These are phyloP conservation scores for Ochotona princeps DNA, from an alignment of 2,113 vertebrate species.

Conservation along the genomic window DNA sequence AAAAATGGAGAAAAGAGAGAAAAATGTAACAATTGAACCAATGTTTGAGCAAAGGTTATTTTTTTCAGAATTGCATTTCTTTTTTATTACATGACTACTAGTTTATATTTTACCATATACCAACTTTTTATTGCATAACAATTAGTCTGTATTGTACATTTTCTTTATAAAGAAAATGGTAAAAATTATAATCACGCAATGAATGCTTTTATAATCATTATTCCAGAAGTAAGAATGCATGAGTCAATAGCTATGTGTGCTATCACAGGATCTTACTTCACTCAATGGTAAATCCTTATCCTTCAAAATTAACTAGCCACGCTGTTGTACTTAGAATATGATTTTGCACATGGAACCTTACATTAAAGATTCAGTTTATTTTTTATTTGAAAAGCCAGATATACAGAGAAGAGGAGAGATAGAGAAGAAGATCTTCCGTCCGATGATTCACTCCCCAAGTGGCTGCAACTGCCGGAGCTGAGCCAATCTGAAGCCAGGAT, in stretches of 20 bases:
- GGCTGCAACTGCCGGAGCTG: too few species aligned
- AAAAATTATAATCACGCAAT: slow-evolving; percentile 77
- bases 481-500: too few species aligned
- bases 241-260: slow-evolving; percentile 78
- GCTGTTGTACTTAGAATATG: background rate
- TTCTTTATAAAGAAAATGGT: slow-evolving; percentile 85
- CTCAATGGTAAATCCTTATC: slow-evolving; percentile 79
- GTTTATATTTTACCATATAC: slow-evolving; percentile 73
- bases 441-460: too few species aligned
- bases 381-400: too few species aligned
- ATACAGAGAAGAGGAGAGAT: too few species aligned
- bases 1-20: background rate
- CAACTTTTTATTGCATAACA: slow-evolving; percentile 84
- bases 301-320: slow-evolving; percentile 83
- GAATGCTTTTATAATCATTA: slow-evolving; percentile 82
- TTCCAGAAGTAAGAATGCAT: slow-evolving; percentile 83
- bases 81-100: slow-evolving; percentile 86
- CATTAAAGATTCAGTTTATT: too few species aligned
- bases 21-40: background rate
- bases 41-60: slow-evolving; percentile 64
- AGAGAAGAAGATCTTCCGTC: too few species aligned
- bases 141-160: slow-evolving; percentile 80
- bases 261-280: slow-evolving; percentile 81
- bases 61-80: slow-evolving; percentile 83
- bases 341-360: too few species aligned